Percentiles rank a stretch among this genome's conserved stretches.
Evolutionary conservation across 2,113 vertebrate genomes (phyloP).

Genomic region (Salvelinus alpinus): DNA sequence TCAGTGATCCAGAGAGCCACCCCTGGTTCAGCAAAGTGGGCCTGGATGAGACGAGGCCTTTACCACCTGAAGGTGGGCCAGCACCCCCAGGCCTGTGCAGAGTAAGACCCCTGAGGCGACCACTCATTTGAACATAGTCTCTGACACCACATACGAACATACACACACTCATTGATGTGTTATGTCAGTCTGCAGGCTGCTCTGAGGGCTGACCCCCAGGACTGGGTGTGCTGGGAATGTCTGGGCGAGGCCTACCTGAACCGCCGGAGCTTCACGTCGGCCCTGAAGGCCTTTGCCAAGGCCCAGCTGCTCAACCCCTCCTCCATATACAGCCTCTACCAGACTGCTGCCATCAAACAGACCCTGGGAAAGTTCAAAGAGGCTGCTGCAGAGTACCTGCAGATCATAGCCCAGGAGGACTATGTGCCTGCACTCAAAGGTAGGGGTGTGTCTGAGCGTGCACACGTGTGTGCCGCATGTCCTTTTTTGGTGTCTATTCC

Average conservation of each 20-base stretch:
- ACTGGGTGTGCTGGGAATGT: constrained; percentile 95
- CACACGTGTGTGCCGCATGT: too few species aligned
- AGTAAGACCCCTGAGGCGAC: constrained; percentile 76
- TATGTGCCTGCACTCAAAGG: constrained; percentile 96
- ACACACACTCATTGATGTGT: background rate
- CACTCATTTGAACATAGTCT: background rate
- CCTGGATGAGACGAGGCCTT: constrained; percentile 92
- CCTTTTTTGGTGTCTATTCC: too few species aligned
- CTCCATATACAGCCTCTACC: constrained; percentile 90
- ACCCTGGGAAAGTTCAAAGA: constrained; percentile 88
- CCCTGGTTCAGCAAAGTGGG: constrained; percentile 91
- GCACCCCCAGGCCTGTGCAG: constrained; percentile 83
- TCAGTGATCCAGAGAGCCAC: constrained; percentile 83
- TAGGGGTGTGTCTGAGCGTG: background rate
- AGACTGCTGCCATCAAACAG: constrained; percentile 91
- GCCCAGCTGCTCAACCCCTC: constrained; percentile 87
- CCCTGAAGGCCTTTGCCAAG: constrained; percentile 90
- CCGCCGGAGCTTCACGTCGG: constrained; percentile 89
- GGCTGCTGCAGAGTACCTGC: constrained; percentile 82
- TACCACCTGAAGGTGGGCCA: constrained; percentile 86
- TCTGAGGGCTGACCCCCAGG: constrained; percentile 90
- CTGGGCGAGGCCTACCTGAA: constrained; percentile 93
- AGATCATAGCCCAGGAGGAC: constrained; percentile 81
- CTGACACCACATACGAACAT: background rate
- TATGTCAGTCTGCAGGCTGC: constrained; percentile 89